Evolutionary conservation across 2,797 vertebrate species (phyloP).

Genomic region (Gymnopithys bicolor): DNA sequence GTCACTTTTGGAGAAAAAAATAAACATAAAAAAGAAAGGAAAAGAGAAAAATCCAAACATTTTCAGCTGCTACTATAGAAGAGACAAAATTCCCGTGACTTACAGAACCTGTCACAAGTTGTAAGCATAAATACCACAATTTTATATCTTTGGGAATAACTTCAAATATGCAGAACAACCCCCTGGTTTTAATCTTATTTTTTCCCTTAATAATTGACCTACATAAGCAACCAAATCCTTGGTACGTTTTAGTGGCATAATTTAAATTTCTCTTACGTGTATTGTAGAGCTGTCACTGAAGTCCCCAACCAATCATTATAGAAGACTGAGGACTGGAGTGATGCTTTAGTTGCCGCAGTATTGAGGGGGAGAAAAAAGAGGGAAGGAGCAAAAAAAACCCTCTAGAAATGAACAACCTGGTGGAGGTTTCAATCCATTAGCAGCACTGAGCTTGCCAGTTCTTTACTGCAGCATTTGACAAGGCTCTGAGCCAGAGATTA

Average conservation of each 20-base stretch:
- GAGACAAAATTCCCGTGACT: neutral
- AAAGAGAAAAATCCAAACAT: neutral
- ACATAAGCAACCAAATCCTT: constrained; percentile 37
- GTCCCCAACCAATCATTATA: neutral
- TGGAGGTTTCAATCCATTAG: constrained; percentile 72
- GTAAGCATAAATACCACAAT: constrained; percentile 34
- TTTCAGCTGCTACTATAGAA: neutral
- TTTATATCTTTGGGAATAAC: constrained; percentile 24
- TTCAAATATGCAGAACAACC: neutral
- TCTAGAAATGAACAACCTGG: constrained; percentile 66
- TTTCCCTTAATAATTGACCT: constrained; percentile 53
- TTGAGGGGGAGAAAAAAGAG: neutral
- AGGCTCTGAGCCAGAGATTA: constrained; percentile 63
- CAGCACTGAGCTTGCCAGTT: constrained; percentile 60
- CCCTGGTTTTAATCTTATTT: constrained; percentile 45
- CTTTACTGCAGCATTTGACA: constrained; percentile 58
- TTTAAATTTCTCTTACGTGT: constrained; percentile 43
- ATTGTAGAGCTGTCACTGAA: neutral
- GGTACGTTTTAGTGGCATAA: constrained; percentile 24
- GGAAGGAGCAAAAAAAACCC: neutral
- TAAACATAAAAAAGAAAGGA: neutral
- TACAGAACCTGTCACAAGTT: constrained; percentile 46
- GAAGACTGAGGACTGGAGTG: neutral
- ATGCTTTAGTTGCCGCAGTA: neutral
- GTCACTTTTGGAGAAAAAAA: neutral